phyloP scores from a whole-genome alignment of 2,797 vertebrate species.

The Podarcis lilfordi region DNA sequence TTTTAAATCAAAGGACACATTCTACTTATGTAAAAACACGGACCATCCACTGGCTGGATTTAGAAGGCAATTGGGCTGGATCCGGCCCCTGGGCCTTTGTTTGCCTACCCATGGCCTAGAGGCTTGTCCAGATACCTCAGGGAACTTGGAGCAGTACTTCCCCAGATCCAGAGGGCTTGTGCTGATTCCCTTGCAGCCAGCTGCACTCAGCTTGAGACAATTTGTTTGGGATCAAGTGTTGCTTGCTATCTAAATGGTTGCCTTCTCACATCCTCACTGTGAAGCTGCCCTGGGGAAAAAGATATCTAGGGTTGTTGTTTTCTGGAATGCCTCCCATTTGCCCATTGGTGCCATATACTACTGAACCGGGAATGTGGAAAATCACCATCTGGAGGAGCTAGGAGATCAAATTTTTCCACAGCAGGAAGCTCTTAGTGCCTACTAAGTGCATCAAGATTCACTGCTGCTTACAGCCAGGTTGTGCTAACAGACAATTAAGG shows the following conservation, averaged over 20 bases:
- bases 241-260: not conserved
- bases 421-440: not conserved
- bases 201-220: not conserved
- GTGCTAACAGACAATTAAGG: not conserved
- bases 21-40: too few relatives aligned
- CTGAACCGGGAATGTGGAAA: not conserved
- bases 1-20: too few relatives aligned
- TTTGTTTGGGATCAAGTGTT: not conserved
- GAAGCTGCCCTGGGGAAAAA: not conserved
- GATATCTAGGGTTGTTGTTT: not conserved
- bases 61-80: too few relatives aligned
- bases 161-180: not conserved
- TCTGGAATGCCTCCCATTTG: not conserved
- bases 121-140: not conserved
- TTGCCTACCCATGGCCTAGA: not conserved
- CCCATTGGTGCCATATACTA: not conserved
- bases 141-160: not conserved
- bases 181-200: not conserved
- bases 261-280: not conserved
- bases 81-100: too few relatives aligned
- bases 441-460: not conserved
- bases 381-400: not conserved
- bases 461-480: not conserved
- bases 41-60: too few relatives aligned
- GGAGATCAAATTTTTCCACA: slow-evolving; percentile 5